Evolutionary conservation across 2,888 invertebrate genomes (phyloP).

Genomic region (Leucozona laternaria): DNA sequence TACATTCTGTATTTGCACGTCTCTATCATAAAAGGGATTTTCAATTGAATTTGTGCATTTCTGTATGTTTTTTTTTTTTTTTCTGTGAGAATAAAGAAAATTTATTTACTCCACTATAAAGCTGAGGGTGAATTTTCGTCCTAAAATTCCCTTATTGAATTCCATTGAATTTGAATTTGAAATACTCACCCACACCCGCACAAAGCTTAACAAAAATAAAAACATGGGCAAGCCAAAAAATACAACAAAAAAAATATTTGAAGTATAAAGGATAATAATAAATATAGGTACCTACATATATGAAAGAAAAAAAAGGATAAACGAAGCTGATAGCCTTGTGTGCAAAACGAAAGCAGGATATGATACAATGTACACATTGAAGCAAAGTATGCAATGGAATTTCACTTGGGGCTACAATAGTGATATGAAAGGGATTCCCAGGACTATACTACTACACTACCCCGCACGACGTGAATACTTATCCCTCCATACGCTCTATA

Average conservation of each 20-base stretch:
- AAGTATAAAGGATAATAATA: background rate
- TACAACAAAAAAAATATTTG: background rate
- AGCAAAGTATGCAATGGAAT: constrained; percentile 60
- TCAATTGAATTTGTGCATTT: constrained; percentile 18
- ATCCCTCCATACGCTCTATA: constrained; percentile 1
- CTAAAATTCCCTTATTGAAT: constrained; percentile 50
- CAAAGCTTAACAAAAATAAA: constrained; percentile 20
- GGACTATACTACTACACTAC: background rate
- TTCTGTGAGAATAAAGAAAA: constrained; percentile 7
- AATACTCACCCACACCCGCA: constrained; percentile 29
- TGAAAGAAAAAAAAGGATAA: constrained; percentile 18
- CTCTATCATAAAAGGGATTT: background rate
- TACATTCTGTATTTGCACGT: background rate
- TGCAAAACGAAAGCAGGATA: constrained; percentile 54
- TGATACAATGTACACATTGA: constrained; percentile 52
- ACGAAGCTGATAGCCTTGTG: constrained; percentile 47
- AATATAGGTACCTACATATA: too few species aligned
- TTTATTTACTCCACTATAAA: constrained; percentile 40
- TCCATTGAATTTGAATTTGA: constrained; percentile 59
- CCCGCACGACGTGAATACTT: constrained; percentile 23
- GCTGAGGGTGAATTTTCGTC: constrained; percentile 34
- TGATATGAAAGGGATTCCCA: constrained; percentile 46
- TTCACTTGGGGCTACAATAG: constrained; percentile 61
- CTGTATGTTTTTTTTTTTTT: background rate
- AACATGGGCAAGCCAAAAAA: constrained; percentile 16